Base-by-base conservation (phyloP, 2,113 vertebrate genomes). In the Lophochroa leadbeateri region DNA sequence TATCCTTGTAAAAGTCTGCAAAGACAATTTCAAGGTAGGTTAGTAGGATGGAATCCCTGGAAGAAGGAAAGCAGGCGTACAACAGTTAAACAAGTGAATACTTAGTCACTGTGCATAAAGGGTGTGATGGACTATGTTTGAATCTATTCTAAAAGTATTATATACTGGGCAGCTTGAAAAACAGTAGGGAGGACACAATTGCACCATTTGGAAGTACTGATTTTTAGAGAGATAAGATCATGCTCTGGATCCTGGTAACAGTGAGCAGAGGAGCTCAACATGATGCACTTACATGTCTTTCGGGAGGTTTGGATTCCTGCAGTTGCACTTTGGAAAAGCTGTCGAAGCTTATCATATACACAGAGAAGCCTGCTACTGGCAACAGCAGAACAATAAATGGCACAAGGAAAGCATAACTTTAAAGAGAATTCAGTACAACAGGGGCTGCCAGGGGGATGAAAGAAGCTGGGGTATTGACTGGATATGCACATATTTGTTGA, bases 231-330 rank as follows among this genome's bases (percentile, higher is more conserved):
- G 16, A 47, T 71, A 31, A 41, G 24, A 31, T 68, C 25, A 18
- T 88, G 76, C 57, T 92, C 76, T 63, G 31, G 20, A 50, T 74
- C 31, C 20, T 41, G 41, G 49, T 74, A 67, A 61, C 3, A 70
- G 25, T 81, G 82, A 93, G 39, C 84, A 82, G 7, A 35, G 35
- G 33, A 88, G n/a, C 72, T 82, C 60, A 64, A 64, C n/a, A 18
- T 13, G 71, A 70, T 78, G 31, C 60, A 28, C 29, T 71, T 58
- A 33, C 4, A 3, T 1, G 17, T 52, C 53, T 88, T 92, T 68
- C 41, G 58, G 67, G 88, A 91, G 29, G 23, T 50, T 90, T 76
- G 49, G 41, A 27, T 65, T 92, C 76, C 76, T 86, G 76, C 68
- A 86, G 55, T 1, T 67, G 76, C 82, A 23, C 46, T 84, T 85